These are phyloP conservation scores for Papilio polyxenes DNA, from an alignment of 1,140 invertebrate genomes.

Conservation along the genomic window DNA sequence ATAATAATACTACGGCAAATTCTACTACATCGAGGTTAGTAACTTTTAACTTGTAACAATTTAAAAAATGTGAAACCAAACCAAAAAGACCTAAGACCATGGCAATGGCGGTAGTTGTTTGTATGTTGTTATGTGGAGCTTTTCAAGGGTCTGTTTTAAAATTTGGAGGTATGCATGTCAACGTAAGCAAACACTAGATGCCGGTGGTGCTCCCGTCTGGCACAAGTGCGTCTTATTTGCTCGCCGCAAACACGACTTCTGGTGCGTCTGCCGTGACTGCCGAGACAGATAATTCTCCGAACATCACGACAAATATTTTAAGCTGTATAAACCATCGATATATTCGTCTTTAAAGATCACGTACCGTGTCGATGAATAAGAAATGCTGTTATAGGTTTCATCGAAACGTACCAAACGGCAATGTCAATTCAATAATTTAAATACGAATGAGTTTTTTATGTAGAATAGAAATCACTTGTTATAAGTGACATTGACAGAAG, in stretches of 20 bases:
- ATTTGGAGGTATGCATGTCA: slow-evolving; percentile 72
- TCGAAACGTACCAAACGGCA: slow-evolving; percentile 34
- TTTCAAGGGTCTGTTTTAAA: slow-evolving; percentile 55
- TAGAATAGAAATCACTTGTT: slow-evolving; percentile 35
- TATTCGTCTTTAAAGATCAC: slow-evolving; percentile 27
- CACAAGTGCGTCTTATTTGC: slow-evolving; percentile 73
- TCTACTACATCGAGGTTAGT: background rate
- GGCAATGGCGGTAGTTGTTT: slow-evolving; percentile 19
- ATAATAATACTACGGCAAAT: background rate
- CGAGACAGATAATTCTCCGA: slow-evolving; percentile 59
- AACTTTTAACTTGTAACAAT: background rate
- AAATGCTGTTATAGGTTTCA: slow-evolving; percentile 35
- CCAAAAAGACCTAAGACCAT: background rate
- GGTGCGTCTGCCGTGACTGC: slow-evolving; percentile 55
- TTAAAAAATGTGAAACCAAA: background rate
- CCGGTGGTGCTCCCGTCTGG: slow-evolving; percentile 57
- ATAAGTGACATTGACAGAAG: slow-evolving; percentile 27
- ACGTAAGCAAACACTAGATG: slow-evolving; percentile 63
- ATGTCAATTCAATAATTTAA: slow-evolving; percentile 35
- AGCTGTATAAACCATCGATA: slow-evolving; percentile 30
- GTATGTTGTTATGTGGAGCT: slow-evolving; percentile 23
- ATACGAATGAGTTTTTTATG: slow-evolving; percentile 35
- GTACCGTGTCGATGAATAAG: slow-evolving; percentile 36
- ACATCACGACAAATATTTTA: slow-evolving; percentile 51
- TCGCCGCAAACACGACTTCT: slow-evolving; percentile 65